Percentiles rank a stretch among this genome's conserved stretches.
Conservation (phyloP, 2,797 vertebrate species). For the Xenentodon cancila region DNA sequence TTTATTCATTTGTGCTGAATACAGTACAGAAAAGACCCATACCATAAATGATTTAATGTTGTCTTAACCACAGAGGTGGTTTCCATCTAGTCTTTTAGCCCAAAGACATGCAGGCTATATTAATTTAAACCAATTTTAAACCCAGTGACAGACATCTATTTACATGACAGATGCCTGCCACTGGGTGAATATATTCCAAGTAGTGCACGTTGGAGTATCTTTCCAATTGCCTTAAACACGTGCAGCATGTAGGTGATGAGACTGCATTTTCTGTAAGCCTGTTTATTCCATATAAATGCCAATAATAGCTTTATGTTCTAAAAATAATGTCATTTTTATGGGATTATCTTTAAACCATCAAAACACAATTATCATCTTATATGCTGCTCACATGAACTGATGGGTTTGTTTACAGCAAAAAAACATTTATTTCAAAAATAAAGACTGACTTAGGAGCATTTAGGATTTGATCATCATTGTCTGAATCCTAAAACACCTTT, state of each 20-base stretch:
- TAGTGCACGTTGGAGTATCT: not conserved
- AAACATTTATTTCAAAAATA: conserved; percentile 23
- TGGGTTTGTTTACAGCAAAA: conserved; percentile 19
- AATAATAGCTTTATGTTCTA: conserved; percentile 1
- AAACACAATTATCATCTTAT: conserved; percentile 20
- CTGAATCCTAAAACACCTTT: conserved; percentile 24
- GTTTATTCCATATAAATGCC: conserved; percentile 2
- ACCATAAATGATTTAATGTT: too few species aligned
- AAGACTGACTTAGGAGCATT: conserved; percentile 20
- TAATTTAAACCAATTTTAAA: too few species aligned
- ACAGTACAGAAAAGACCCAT: too few species aligned
- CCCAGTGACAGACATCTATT: too few species aligned
- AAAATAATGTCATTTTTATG: conserved; percentile 6
- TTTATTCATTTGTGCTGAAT: too few species aligned
- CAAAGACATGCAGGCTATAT: too few species aligned
- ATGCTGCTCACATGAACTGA: conserved; percentile 30
- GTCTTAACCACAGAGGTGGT: too few species aligned
- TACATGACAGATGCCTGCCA: too few species aligned
- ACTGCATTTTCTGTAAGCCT: not conserved
- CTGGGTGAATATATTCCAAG: too few species aligned
- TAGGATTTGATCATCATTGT: conserved; percentile 29
- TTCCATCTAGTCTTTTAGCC: too few species aligned
- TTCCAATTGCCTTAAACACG: not conserved
- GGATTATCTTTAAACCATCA: conserved; percentile 7
- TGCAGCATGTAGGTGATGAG: too few species aligned